Evolutionary conservation across 1,140 invertebrate species (phyloP).

Genomic region (Drosophila tropicalis): DNA sequence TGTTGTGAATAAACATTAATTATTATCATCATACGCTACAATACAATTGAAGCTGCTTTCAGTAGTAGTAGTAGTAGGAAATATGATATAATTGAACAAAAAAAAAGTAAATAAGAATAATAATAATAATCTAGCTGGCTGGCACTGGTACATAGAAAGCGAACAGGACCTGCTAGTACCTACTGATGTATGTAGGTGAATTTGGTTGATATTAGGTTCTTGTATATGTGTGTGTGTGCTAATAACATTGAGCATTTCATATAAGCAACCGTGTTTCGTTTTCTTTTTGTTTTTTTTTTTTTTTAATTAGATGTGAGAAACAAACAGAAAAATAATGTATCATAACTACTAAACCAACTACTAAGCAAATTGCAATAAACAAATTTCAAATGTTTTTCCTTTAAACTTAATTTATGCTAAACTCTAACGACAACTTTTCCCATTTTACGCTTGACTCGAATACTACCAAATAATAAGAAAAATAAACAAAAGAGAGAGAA

Average conservation of each 20-base stretch:
- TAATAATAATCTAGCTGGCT: slow-evolving; percentile 49
- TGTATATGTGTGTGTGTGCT: slow-evolving; percentile 38
- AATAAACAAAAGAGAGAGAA: slow-evolving; percentile 71
- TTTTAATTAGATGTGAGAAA: slow-evolving; percentile 40
- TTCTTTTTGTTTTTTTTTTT: slow-evolving; percentile 14
- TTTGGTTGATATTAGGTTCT: background rate
- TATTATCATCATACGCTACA: slow-evolving; percentile 59
- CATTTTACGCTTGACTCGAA: slow-evolving; percentile 67
- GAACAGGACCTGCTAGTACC: slow-evolving; percentile 44
- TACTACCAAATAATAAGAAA: slow-evolving; percentile 60
- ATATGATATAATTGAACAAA: slow-evolving; percentile 41
- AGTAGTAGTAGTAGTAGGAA: slow-evolving; percentile 55
- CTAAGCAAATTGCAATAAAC: slow-evolving; percentile 72
- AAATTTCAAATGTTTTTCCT: slow-evolving; percentile 57
- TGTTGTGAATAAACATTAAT: slow-evolving; percentile 39
- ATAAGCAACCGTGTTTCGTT: slow-evolving; percentile 48
- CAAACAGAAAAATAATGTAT: slow-evolving; percentile 52
- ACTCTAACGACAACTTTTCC: slow-evolving; percentile 64
- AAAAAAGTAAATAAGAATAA: slow-evolving; percentile 33
- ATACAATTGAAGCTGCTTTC: slow-evolving; percentile 68
- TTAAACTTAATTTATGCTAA: slow-evolving; percentile 68
- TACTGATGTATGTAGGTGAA: slow-evolving; percentile 19
- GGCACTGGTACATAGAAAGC: slow-evolving; percentile 63
- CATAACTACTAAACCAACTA: slow-evolving; percentile 64
- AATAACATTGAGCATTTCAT: slow-evolving; percentile 75